Evolutionary conservation across 2,888 invertebrate species (phyloP), one percentile per base, ranked within the genome.

Genomic region (Epirrhoe tristata): DNA sequence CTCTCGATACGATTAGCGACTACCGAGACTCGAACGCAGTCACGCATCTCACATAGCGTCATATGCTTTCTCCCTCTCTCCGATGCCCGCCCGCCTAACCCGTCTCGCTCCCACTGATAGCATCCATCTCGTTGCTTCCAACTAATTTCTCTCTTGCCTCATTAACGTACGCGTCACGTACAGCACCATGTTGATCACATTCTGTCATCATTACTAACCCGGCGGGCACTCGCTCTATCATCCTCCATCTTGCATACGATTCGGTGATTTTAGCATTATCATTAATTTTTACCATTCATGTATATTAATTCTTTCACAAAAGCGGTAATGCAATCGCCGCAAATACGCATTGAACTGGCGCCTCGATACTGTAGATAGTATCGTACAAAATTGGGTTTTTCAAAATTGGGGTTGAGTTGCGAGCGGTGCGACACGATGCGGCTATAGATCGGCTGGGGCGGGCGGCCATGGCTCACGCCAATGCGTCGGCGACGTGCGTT

Each of bases 291-390:
- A 70, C 62, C 73, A 73, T 85, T 91, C 92, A 91, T 91, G 86
- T 85, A 85, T 92, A 93, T 90, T 93, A 93, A 93, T 91, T 82
- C 76, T 89, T 85, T 90, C 93, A 93, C 93, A 93, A 93, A 93
- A 93, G 93, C 93, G 93, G 90, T 93, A 93, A 93, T 91, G 93
- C 93, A 93, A 91, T 93, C 92, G 93, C 91, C 86, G 87, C 85
- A 82, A 87, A 80, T 89, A 91, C 92, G 91, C 90, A 88, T 75
- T 64, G 8, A 63, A 48, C 17, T 61, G 72, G 72, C 75, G 74
- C 74, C 73, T 72, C 76, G 73, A 71, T 71, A 69, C 66, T 59
- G 55, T 51, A 34, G 59, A 53, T 71, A 79, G 78, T 80, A 80
- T 82, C 79, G 83, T 69, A 73, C 81, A 69, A 84, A 86, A 86